phyloP scores from a whole-genome alignment of 2,113 vertebrate species.

The Alligator mississippiensis region DNA sequence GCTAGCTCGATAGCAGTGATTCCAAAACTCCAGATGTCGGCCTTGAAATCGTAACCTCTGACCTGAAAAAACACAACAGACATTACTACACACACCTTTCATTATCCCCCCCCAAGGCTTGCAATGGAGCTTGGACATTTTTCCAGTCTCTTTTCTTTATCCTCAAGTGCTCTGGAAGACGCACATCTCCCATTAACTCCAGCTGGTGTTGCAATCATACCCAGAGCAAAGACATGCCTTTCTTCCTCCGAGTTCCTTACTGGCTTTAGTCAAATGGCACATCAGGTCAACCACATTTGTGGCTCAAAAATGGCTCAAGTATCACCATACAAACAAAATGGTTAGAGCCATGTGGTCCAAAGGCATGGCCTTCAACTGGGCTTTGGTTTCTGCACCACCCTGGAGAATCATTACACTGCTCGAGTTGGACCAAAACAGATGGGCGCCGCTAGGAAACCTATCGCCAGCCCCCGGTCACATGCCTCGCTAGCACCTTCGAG shows the following conservation, averaged over 20 bases:
- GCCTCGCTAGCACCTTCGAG: conserved; percentile 28
- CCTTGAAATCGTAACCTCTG: conserved; percentile 98
- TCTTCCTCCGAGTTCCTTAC: background rate
- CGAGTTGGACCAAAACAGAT: background rate
- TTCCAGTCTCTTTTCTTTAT: background rate
- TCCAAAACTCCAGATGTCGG: conserved; percentile 99
- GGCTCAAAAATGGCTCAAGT: background rate
- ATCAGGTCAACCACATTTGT: background rate
- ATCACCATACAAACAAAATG: background rate
- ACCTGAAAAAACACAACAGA: conserved; percentile 80
- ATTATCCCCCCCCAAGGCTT: background rate
- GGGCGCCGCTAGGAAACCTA: background rate
- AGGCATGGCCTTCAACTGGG: background rate
- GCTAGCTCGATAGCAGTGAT: conserved; percentile 98
- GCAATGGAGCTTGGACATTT: background rate
- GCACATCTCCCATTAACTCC: background rate
- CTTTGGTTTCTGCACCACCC: background rate
- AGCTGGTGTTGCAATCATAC: background rate
- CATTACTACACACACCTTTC: background rate
- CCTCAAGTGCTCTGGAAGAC: accelerated
- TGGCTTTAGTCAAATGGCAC: background rate
- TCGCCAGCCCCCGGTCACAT: background rate
- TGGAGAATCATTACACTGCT: background rate
- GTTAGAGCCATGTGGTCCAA: background rate
- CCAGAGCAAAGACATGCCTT: background rate